These are phyloP conservation scores for Panurus biarmicus DNA, from an alignment of 2,113 vertebrate species.

Conservation along the genomic window DNA sequence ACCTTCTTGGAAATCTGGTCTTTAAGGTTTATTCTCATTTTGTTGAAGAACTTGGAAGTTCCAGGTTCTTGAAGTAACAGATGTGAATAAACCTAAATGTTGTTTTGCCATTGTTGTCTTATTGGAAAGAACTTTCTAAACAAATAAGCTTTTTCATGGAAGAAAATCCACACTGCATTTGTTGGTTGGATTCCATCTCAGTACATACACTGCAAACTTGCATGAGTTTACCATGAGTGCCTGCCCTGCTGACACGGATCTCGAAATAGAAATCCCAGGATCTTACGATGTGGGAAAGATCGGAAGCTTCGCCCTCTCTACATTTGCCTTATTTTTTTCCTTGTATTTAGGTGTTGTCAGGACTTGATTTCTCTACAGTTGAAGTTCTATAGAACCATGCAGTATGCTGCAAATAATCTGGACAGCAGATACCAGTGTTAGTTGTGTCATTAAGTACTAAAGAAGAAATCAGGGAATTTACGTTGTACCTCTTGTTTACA, in stretches of 20 bases:
- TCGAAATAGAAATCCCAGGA: conserved; percentile 23
- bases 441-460: conserved; percentile 27
- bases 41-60: conserved; percentile 58
- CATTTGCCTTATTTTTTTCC: neutral
- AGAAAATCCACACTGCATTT: conserved; percentile 32
- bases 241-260: conserved; percentile 57
- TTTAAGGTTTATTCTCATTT: conserved; percentile 40
- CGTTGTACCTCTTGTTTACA: conserved; percentile 69
- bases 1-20: conserved; percentile 42
- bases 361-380: neutral
- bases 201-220: conserved; percentile 52
- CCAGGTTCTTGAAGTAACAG: conserved; percentile 44
- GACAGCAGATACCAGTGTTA: conserved; percentile 32
- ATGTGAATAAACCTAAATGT: conserved; percentile 33
- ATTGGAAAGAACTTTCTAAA: conserved; percentile 50
- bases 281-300: neutral
- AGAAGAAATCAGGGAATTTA: conserved; percentile 62
- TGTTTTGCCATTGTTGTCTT: conserved; percentile 39
- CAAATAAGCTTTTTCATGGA: conserved; percentile 61
- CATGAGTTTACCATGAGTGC: conserved; percentile 60
- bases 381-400: conserved; percentile 19
- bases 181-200: conserved; percentile 28
- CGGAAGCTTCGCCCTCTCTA: conserved; percentile 38
- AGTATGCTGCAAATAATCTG: conserved; percentile 22
- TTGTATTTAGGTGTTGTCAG: conserved; percentile 11